phyloP scores from a whole-genome alignment of 30 jellyfish, hydroid and myxozoan genomes.

The Catostylus mosaicus region DNA sequence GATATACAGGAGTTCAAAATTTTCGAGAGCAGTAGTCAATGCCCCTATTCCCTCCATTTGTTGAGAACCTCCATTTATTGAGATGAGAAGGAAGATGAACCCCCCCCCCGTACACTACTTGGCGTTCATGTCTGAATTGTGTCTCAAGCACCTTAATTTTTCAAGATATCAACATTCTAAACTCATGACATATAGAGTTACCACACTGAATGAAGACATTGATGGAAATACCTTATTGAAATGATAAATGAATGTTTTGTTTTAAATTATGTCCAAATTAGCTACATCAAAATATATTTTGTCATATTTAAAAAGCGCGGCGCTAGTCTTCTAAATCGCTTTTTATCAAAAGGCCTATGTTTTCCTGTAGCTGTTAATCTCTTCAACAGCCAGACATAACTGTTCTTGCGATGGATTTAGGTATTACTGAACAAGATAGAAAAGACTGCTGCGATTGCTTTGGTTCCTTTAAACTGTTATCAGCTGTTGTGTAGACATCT shows the following conservation, averaged over 20 bases:
- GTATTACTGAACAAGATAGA: background rate
- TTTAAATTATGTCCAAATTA: background rate
- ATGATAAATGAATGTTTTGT: constrained; percentile 8
- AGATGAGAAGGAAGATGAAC: too few species aligned
- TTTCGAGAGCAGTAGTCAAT: too few species aligned
- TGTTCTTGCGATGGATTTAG: background rate
- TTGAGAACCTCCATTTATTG: too few species aligned
- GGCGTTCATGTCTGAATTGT: too few species aligned
- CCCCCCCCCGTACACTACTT: too few species aligned
- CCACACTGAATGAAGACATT: too few species aligned
- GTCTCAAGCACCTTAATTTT: too few species aligned
- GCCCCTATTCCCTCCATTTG: too few species aligned
- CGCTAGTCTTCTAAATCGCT: background rate
- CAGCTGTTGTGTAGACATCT: background rate
- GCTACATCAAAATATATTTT: constrained; percentile 2
- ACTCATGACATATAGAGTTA: too few species aligned
- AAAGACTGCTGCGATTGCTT: background rate
- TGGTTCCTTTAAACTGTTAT: background rate
- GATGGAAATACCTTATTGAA: background rate
- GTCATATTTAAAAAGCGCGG: background rate
- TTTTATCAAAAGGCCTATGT: background rate
- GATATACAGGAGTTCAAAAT: too few species aligned
- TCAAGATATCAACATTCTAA: too few species aligned
- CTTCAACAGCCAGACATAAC: constrained; percentile 32
- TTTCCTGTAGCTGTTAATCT: constrained; percentile 5